These are phyloP conservation scores for Bombus breviceps DNA, from an alignment of 1,140 invertebrate species.

Conservation along the genomic window DNA sequence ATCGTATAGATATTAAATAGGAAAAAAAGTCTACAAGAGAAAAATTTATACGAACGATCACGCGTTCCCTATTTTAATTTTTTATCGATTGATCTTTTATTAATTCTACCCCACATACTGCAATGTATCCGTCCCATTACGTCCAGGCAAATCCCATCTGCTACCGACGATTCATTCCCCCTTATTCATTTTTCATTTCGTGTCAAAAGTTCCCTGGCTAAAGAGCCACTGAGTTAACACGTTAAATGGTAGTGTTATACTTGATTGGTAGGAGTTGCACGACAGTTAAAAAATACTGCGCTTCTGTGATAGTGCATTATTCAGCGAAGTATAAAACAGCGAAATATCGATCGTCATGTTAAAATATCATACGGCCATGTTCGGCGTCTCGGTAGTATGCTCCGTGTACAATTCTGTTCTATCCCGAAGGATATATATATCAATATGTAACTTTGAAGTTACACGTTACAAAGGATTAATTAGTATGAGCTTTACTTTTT, in stretches of 20 bases:
- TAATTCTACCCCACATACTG: too few species aligned
- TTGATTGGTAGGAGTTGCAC: not conserved
- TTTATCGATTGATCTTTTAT: too few species aligned
- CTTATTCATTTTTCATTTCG: not conserved
- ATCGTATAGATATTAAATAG: too few species aligned
- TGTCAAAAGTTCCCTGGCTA: not conserved
- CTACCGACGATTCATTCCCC: not conserved
- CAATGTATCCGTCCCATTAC: too few species aligned
- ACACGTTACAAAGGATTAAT: not conserved
- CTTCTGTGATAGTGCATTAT: not conserved
- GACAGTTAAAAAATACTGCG: not conserved
- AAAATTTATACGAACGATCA: too few species aligned
- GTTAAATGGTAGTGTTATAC: not conserved
- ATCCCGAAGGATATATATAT: not conserved
- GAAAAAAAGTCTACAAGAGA: too few species aligned
- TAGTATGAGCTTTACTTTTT: not conserved
- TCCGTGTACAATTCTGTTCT: not conserved
- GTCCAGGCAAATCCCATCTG: too few species aligned
- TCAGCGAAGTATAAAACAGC: not conserved
- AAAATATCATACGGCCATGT: not conserved
- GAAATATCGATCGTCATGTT: not conserved
- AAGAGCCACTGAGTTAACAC: not conserved
- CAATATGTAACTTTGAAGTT: not conserved
- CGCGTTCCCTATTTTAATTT: too few species aligned
- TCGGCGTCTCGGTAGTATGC: too few species aligned